Conservation (phyloP, 2,113 vertebrate genomes). For the Takifugu flavidus region DNA sequence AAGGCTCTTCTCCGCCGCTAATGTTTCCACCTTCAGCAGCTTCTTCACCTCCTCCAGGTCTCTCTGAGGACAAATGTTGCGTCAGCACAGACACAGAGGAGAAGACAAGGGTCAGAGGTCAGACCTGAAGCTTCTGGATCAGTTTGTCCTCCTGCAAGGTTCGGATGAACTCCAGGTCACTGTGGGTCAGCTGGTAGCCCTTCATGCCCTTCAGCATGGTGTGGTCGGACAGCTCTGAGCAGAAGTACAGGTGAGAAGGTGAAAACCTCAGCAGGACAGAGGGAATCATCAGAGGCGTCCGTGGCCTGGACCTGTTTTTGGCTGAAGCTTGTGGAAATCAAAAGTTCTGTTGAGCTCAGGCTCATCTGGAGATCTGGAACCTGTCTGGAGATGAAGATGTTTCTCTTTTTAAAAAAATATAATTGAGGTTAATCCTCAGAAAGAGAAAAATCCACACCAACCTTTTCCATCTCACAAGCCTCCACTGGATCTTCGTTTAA, state of each 20-base stretch:
- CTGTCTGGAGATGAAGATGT: slow-evolving; percentile 5
- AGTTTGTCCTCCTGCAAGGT: slow-evolving; percentile 47
- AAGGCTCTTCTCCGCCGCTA: slow-evolving; percentile 18
- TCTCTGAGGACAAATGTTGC: slow-evolving; percentile 24
- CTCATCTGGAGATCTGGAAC: no score
- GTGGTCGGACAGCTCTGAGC: slow-evolving; percentile 8
- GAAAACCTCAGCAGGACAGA: background rate
- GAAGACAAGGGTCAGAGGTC: background rate
- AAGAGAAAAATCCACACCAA: background rate
- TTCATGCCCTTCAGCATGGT: slow-evolving; percentile 67
- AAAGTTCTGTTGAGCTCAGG: rapidly evolving
- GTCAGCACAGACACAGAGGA: background rate
- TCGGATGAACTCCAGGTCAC: slow-evolving; percentile 64
- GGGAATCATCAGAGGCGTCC: background rate
- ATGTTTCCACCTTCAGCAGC: slow-evolving; percentile 15
- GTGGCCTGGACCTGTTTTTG: slow-evolving; percentile 1
- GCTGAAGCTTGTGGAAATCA: background rate
- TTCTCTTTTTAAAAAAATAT: background rate
- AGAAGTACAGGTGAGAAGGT: background rate
- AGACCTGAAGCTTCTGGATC: slow-evolving; percentile 53
- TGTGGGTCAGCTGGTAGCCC: slow-evolving; percentile 48
- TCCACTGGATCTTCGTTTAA: rapidly evolving
- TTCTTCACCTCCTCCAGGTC: slow-evolving; percentile 41
- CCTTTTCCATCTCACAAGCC: background rate
- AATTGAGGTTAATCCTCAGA: background rate